Percentiles rank a stretch among this genome's conserved stretches.
Conservation (phyloP, 2,797 vertebrate genomes). For the Arctocebus calabarensis region DNA sequence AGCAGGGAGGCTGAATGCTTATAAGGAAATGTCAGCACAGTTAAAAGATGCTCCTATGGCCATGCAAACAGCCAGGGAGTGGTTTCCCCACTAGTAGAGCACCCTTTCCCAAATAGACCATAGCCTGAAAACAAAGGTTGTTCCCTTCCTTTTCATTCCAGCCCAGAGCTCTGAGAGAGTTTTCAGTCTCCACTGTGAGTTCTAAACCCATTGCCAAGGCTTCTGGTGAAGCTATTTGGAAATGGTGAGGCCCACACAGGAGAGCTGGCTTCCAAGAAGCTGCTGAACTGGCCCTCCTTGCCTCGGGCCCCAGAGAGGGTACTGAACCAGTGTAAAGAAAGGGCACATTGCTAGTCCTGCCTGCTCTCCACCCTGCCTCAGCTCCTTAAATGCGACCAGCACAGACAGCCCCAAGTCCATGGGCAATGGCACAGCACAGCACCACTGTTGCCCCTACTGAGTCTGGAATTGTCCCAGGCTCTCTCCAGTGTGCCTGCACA, state of each 20-base stretch:
- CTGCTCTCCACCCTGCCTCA: not conserved
- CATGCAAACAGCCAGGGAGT: fast-evolving
- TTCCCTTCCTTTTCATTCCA: not conserved
- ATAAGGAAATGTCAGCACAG: not conserved
- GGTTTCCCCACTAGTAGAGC: not conserved
- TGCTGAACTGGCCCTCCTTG: not conserved
- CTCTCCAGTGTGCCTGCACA: not conserved
- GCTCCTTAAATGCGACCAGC: not conserved
- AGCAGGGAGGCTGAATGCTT: not conserved
- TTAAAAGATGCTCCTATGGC: not conserved
- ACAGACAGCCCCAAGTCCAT: too few species aligned
- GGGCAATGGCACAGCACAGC: not conserved
- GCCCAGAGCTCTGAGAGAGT: not conserved
- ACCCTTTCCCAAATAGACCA: not conserved
- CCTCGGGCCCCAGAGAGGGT: not conserved
- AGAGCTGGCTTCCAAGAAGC: not conserved
- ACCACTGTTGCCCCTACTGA: not conserved
- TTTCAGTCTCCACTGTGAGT: not conserved
- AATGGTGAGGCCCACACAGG: not conserved
- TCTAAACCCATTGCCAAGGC: not conserved
- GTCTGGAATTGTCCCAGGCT: not conserved
- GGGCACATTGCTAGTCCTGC: fast-evolving
- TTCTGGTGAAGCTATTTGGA: conserved; percentile 1
- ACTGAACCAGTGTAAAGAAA: fast-evolving
- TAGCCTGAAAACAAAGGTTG: not conserved